Percentiles rank a stretch among this genome's conserved stretches.
Evolutionary conservation across 2,797 vertebrate species (phyloP).

Genomic region (Caiman crocodilus): DNA sequence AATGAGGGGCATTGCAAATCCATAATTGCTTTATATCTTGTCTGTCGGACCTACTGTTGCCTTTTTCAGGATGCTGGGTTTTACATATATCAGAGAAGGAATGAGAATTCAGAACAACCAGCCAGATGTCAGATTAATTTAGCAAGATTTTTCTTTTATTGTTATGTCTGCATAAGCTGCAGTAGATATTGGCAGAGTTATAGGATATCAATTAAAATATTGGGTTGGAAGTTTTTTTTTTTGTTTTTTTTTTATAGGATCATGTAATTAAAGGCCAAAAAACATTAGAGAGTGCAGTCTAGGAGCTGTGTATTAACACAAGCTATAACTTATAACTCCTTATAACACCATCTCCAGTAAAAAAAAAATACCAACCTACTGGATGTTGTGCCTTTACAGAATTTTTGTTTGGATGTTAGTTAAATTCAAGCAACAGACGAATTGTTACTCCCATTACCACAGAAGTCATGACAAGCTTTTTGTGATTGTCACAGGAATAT

Average conservation of each 20-base stretch:
- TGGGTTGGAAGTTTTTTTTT: not conserved
- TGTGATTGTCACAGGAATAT: not conserved
- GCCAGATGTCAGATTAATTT: not conserved
- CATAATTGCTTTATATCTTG: not conserved
- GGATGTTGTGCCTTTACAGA: not conserved
- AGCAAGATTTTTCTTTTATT: not conserved
- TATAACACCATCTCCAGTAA: not conserved
- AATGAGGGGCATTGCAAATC: not conserved
- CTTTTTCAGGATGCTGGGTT: not conserved
- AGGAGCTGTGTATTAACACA: not conserved
- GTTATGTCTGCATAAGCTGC: not conserved
- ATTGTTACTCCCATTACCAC: slow-evolving; percentile 42
- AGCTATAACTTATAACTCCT: not conserved
- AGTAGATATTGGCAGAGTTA: not conserved
- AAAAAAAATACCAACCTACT: not conserved
- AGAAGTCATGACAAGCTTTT: not conserved
- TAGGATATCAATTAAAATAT: not conserved
- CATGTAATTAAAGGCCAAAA: not conserved
- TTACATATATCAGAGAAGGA: not conserved
- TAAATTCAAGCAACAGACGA: not conserved
- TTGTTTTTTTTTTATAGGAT: not conserved
- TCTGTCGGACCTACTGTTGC: rapidly evolving
- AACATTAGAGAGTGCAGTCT: not conserved
- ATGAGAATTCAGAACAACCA: not conserved
- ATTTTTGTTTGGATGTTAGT: not conserved